These are phyloP conservation scores for Micromys minutus DNA, from an alignment of 2,113 vertebrate species.

Conservation along the genomic window DNA sequence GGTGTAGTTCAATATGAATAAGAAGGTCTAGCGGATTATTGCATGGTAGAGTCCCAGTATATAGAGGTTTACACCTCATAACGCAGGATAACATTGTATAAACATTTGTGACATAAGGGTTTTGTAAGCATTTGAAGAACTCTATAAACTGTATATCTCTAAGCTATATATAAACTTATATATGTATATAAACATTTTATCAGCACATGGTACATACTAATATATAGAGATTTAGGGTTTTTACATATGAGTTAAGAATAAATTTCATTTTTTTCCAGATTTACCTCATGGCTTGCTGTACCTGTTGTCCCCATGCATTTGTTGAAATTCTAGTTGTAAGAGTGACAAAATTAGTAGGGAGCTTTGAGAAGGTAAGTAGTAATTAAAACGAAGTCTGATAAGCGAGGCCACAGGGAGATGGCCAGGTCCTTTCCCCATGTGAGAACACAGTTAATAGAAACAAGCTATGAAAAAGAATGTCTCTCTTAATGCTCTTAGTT, in stretches of 20 bases:
- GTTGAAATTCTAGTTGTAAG: background rate
- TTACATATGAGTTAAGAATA: background rate
- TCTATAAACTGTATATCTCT: background rate
- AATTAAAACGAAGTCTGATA: background rate
- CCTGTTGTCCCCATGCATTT: background rate
- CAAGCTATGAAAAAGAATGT: background rate
- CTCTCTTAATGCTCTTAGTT: background rate
- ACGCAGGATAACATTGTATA: background rate
- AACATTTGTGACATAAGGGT: background rate
- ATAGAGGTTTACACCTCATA: background rate
- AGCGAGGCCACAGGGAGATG: background rate
- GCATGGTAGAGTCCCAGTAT: background rate
- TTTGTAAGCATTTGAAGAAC: background rate
- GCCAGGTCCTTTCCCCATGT: background rate
- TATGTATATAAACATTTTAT: too few relatives aligned
- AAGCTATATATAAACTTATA: too few relatives aligned
- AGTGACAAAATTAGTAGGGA: background rate
- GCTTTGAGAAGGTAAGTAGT: background rate
- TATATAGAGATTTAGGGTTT: background rate
- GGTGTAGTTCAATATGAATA: background rate
- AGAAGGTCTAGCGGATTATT: background rate
- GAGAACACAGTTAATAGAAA: background rate
- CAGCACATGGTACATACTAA: background rate
- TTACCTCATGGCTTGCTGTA: background rate
- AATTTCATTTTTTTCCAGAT: background rate